Conservation (phyloP, 2,113 vertebrate genomes). For the Cryptomyrus ogoouensis region DNA sequence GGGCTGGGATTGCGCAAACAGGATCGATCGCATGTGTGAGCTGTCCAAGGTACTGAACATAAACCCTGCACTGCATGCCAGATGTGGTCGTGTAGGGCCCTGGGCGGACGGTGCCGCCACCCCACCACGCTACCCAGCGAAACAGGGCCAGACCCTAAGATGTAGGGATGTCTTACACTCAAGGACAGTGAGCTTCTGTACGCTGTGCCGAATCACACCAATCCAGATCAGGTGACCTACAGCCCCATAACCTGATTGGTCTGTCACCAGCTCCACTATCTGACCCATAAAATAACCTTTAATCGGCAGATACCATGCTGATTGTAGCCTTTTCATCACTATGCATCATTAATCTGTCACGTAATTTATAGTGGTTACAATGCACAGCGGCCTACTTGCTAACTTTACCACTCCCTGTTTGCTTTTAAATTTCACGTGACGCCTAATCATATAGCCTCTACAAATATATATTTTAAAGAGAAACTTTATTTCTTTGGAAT, state of each 20-base stretch:
- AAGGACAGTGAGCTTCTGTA: neutral
- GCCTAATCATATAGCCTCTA: neutral
- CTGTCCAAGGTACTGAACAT: constrained; percentile 41
- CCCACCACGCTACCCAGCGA: neutral
- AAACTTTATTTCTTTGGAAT: neutral
- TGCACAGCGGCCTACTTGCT: neutral
- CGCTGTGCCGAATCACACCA: neutral
- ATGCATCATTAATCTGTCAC: neutral
- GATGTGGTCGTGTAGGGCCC: neutral
- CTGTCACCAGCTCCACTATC: neutral
- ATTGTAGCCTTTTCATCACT: neutral
- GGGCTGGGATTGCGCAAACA: neutral
- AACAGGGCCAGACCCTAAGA: neutral
- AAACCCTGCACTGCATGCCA: neutral
- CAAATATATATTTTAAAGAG: neutral
- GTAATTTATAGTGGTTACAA: neutral
- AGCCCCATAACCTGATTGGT: neutral
- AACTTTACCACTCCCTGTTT: neutral
- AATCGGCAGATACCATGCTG: neutral
- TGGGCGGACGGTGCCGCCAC: neutral
- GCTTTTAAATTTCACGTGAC: neutral
- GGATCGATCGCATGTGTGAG: constrained; percentile 17
- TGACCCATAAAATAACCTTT: neutral
- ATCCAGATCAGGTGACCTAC: neutral
- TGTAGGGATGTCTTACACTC: neutral